phyloP scores from a whole-genome alignment of 1,140 invertebrate genomes.

The Trichonephila clavipes region DNA sequence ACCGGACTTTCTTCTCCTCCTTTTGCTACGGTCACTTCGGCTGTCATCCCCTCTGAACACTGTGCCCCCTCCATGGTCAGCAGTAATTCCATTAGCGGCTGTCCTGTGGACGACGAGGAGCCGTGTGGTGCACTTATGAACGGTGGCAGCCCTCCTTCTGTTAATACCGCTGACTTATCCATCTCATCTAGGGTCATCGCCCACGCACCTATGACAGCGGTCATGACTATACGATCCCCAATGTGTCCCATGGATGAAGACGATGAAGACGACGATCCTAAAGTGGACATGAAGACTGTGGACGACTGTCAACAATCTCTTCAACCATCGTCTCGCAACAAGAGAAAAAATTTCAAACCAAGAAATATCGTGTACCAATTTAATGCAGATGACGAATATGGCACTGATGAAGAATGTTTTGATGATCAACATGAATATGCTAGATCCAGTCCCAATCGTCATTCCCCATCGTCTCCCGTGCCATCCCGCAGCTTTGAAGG shows the following conservation, averaged over 20 bases:
- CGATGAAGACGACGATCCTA: slow-evolving; percentile 50
- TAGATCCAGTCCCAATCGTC: slow-evolving; percentile 35
- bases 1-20: slow-evolving; percentile 70
- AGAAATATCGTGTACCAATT: slow-evolving; percentile 83
- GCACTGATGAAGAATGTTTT: slow-evolving; percentile 60
- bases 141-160: slow-evolving; percentile 60
- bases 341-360: slow-evolving; percentile 86
- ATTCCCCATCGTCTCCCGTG: slow-evolving; percentile 42
- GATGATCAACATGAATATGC: slow-evolving; percentile 40
- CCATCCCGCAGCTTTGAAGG: slow-evolving; percentile 56
- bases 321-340: slow-evolving; percentile 81
- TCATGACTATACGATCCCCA: slow-evolving; percentile 60
- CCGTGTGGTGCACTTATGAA: slow-evolving; percentile 57
- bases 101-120: slow-evolving; percentile 62
- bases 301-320: slow-evolving; percentile 27
- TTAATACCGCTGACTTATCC: slow-evolving; percentile 36
- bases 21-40: slow-evolving; percentile 64
- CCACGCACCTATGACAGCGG: slow-evolving; percentile 37
- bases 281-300: slow-evolving; percentile 20
- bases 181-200: slow-evolving; percentile 34
- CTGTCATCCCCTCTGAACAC: slow-evolving; percentile 44
- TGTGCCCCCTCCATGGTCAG: slow-evolving; percentile 66
- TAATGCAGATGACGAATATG: slow-evolving; percentile 56
- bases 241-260: slow-evolving; percentile 59
- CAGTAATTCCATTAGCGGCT: slow-evolving; percentile 61